Evolutionary conservation across 1,140 invertebrate genomes (phyloP).

Genomic region (Conus ventricosus): DNA sequence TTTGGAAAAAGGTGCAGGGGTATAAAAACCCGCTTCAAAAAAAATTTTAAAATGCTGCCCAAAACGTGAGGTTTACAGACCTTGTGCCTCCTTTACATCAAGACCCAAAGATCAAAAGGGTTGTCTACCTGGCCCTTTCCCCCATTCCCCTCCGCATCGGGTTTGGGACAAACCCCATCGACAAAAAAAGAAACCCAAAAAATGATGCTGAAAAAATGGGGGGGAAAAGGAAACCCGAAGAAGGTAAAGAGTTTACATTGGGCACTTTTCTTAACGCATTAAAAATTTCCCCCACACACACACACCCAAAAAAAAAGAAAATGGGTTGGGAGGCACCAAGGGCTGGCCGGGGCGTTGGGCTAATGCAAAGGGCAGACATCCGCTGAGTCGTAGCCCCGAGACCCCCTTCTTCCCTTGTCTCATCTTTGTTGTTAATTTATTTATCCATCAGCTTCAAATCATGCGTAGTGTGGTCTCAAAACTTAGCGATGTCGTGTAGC

Average conservation of each 20-base stretch:
- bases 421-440: no score
- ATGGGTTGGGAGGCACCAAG: no score
- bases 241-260: slow-evolving; percentile 48
- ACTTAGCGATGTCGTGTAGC: no score
- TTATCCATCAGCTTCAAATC: no score
- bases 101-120: slow-evolving; percentile 99
- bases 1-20: slow-evolving; percentile 8
- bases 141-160: slow-evolving; percentile 96
- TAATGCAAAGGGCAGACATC: no score
- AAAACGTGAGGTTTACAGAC: slow-evolving; percentile 92
- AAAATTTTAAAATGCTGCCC: slow-evolving; percentile 99
- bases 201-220: slow-evolving; percentile 80
- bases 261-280: no score
- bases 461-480: no score
- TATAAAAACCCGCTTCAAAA: slow-evolving; percentile 82
- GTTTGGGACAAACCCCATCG: slow-evolving; percentile 99
- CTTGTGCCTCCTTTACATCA: slow-evolving; percentile 98
- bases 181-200: slow-evolving; percentile 99
- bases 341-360: no score
- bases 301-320: no score
- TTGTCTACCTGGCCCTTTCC: slow-evolving; percentile 98
- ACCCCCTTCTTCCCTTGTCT: no score
- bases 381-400: no score
- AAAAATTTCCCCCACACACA: no score
- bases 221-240: slow-evolving; percentile 81